Conservation (phyloP, 23 tunicate genomes). For the Diplosoma virens region DNA sequence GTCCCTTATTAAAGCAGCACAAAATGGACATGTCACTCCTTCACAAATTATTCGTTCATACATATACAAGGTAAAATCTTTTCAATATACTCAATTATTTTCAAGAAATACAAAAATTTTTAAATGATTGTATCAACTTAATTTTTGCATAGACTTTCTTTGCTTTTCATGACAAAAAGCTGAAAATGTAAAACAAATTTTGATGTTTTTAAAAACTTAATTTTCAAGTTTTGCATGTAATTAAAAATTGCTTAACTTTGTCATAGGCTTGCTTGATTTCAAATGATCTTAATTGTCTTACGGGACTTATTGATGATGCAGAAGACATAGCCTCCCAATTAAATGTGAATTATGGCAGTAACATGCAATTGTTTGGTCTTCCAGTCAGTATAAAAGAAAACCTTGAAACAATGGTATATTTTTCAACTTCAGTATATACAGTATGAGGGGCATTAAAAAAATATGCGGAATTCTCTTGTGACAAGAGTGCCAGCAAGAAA, state of each 20-base stretch:
- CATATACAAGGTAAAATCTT: constrained; percentile 30
- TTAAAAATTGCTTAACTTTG: too few species aligned
- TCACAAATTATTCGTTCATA: constrained; percentile 12
- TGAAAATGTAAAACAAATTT: too few species aligned
- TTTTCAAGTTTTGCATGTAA: too few species aligned
- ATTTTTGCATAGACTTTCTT: too few species aligned
- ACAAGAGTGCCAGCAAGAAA: too few species aligned
- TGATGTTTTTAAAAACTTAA: too few species aligned
- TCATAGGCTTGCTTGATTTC: constrained; percentile 53
- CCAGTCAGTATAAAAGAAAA: constrained; percentile 79
- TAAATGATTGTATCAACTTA: too few species aligned
- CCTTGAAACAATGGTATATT: constrained; percentile 37
- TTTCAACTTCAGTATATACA: background rate
- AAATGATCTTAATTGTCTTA: constrained; percentile 47
- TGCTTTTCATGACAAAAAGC: too few species aligned
- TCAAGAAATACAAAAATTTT: too few species aligned
- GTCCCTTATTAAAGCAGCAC: constrained; percentile 19
- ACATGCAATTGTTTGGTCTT: constrained; percentile 43
- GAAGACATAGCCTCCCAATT: background rate
- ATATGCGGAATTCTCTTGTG: too few species aligned
- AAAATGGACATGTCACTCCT: constrained; percentile 27
- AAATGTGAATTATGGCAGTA: background rate
- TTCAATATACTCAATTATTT: too few species aligned
- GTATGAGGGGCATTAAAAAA: too few species aligned
- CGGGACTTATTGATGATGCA: constrained; percentile 33